Percentiles rank a stretch among this genome's conserved stretches.
Conservation (phyloP, 2,113 vertebrate genomes). For the Burhinus bistriatus region DNA sequence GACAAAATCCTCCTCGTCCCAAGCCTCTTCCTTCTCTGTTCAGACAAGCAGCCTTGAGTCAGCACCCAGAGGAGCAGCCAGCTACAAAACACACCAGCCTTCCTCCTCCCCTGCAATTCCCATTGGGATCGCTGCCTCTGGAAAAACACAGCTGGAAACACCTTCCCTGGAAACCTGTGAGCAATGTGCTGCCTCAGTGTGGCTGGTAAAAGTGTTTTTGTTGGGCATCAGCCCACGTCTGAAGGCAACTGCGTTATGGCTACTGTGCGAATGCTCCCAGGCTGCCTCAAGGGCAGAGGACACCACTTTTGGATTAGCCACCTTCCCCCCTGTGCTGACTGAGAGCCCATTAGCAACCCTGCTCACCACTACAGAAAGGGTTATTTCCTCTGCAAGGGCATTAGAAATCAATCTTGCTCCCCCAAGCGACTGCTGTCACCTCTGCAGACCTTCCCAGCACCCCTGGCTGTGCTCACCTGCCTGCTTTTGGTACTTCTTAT, state of each 20-base stretch:
- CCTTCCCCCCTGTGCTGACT: accelerated
- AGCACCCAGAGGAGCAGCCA: neutral
- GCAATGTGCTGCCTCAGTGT: accelerated
- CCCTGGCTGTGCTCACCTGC: slow-evolving; percentile 38
- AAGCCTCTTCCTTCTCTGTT: slow-evolving; percentile 64
- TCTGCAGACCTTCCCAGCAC: neutral
- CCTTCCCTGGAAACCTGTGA: neutral
- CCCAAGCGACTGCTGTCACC: neutral
- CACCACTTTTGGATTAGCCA: neutral
- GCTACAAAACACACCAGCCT: neutral
- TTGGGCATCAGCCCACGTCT: accelerated
- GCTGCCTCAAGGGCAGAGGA: neutral
- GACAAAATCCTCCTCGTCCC: slow-evolving; percentile 74
- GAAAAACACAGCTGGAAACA: neutral
- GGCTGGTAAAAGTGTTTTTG: neutral
- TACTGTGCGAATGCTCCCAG: no score
- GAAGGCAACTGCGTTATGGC: neutral
- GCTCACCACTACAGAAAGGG: neutral
- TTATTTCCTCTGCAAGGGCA: neutral
- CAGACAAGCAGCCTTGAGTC: neutral
- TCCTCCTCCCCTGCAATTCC: neutral
- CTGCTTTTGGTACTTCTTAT: slow-evolving; percentile 59
- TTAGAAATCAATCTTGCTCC: neutral
- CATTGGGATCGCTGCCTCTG: neutral
- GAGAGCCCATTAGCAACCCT: neutral